Percentiles rank a stretch among this genome's conserved stretches.
Evolutionary conservation across 1,140 invertebrate genomes (phyloP).

Genomic region (Bombus fervidus): DNA sequence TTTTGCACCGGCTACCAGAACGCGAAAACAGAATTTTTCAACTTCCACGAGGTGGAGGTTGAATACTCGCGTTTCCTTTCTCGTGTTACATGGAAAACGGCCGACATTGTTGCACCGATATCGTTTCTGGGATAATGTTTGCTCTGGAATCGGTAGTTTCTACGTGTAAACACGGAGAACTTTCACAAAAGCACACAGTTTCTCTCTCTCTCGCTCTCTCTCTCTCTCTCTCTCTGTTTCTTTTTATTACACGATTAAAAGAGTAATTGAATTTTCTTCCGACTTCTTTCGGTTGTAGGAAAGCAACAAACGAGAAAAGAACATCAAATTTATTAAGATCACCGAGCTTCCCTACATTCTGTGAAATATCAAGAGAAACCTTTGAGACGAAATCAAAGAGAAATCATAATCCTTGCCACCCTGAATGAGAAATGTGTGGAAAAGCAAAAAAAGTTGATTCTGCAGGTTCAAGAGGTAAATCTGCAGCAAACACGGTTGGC

Average conservation of each 20-base stretch:
- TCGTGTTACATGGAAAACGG: not conserved
- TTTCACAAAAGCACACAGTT: not conserved
- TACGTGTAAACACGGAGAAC: not conserved
- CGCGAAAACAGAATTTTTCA: constrained; percentile 7
- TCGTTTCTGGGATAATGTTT: not conserved
- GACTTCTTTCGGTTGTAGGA: not conserved
- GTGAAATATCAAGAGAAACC: not conserved
- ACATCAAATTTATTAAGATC: not conserved
- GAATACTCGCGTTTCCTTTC: constrained; percentile 6
- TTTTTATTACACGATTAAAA: not conserved
- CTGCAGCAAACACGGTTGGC: not conserved
- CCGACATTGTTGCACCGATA: not conserved
- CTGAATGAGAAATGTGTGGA: not conserved
- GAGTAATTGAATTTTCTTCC: not conserved
- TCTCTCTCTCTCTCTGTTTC: not conserved
- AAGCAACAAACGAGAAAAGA: too few relatives aligned
- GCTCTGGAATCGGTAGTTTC: not conserved
- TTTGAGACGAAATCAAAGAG: too few relatives aligned
- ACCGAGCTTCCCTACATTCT: too few relatives aligned
- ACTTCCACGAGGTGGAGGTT: not conserved
- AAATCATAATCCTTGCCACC: not conserved
- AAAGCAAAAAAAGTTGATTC: not conserved
- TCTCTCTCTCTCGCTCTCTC: not conserved
- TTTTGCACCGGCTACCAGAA: not conserved
- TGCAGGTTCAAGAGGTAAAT: not conserved